phyloP scores from a whole-genome alignment of 2,113 vertebrate species.

The Forbesichthys agassizii region DNA sequence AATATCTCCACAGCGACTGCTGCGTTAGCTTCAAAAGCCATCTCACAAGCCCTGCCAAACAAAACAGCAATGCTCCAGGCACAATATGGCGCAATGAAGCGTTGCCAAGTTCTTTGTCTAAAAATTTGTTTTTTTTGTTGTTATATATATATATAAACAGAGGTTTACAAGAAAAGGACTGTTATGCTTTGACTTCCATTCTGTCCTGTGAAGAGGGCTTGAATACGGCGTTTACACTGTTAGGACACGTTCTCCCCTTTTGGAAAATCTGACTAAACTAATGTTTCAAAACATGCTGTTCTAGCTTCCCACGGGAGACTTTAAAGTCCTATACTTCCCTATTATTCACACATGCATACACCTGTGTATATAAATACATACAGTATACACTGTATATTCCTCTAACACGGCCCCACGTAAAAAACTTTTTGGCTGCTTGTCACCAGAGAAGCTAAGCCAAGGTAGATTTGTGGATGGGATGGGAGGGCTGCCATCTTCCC shows the following conservation, averaged over 20 bases:
- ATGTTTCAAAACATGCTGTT: conserved; percentile 57
- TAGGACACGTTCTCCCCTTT: conserved; percentile 25
- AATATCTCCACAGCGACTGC: conserved; percentile 38
- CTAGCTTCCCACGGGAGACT: conserved; percentile 44
- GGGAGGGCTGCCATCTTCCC: conserved; percentile 52
- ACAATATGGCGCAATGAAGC: conserved; percentile 38
- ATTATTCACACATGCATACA: conserved; percentile 50
- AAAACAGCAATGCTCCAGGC: conserved; percentile 35
- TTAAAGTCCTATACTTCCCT: conserved; percentile 47
- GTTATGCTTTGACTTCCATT: conserved; percentile 37
- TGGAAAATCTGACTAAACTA: conserved; percentile 38
- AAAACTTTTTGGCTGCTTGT: conserved; percentile 40
- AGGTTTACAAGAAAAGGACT: conserved; percentile 40
- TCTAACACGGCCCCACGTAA: conserved; percentile 50
- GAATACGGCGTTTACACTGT: conserved; percentile 34
- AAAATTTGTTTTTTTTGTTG: conserved; percentile 19
- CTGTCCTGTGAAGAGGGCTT: neutral
- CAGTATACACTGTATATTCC: conserved; percentile 23
- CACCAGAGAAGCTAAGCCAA: conserved; percentile 55
- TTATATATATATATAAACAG: conserved; percentile 36
- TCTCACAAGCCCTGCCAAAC: conserved; percentile 38
- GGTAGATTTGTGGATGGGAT: conserved; percentile 54
- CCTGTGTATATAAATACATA: too few relatives aligned
- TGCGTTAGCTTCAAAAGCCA: conserved; percentile 31
- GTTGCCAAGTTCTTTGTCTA: conserved; percentile 42